Conservation (phyloP, 2,797 vertebrate genomes). For the Todus mexicanus region DNA sequence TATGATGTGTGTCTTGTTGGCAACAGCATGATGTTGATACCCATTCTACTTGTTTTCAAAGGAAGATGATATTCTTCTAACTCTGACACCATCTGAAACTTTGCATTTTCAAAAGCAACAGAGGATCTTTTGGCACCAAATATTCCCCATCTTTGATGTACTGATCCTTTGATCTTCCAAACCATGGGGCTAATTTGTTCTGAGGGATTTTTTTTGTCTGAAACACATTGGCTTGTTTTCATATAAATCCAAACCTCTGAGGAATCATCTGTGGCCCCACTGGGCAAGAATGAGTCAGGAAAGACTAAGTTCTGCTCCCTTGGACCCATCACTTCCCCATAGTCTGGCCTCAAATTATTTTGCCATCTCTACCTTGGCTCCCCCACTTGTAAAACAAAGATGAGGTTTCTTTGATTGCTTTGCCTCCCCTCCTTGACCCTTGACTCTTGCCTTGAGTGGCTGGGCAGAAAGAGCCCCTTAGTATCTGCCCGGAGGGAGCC, state of each 20-base stretch:
- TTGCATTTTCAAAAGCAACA: neutral
- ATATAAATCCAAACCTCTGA: neutral
- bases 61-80: neutral
- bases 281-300: no score
- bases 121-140: neutral
- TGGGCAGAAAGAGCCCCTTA: neutral
- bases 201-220: neutral
- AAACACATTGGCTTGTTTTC: neutral
- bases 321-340: no score
- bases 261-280: neutral
- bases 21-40: neutral
- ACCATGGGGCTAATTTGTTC: neutral
- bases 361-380: no score
- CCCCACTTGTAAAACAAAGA: no score
- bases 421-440: no score
- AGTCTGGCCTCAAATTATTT: no score
- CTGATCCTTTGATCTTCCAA: neutral
- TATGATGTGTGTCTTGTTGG: neutral
- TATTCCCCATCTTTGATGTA: neutral
- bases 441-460: fast-evolving
- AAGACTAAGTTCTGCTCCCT: no score
- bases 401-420: no score
- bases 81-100: neutral
- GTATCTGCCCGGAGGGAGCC: fast-evolving
- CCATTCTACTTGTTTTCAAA: neutral